A percentile compares a stretch with the other conserved stretches of the same genome.
Evolutionary conservation across 2,113 vertebrate genomes (phyloP).

Genomic region (Progne subis): DNA sequence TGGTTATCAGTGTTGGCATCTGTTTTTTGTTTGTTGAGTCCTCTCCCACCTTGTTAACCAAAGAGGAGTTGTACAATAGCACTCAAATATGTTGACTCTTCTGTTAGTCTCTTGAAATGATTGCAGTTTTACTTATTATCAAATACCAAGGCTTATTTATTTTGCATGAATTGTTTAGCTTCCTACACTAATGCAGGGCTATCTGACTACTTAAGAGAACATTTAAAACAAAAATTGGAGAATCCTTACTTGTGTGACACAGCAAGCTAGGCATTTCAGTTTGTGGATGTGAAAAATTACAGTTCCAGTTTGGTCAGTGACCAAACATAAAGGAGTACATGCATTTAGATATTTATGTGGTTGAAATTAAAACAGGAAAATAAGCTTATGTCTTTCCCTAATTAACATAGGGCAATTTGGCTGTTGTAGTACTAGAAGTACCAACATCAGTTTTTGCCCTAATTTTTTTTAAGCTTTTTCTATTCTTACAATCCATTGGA

Average conservation of each 20-base stretch:
- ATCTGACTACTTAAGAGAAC: not conserved
- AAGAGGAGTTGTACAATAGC: not conserved
- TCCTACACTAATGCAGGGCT: not conserved
- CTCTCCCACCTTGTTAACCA: not conserved
- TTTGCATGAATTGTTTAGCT: not conserved
- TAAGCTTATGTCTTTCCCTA: not conserved
- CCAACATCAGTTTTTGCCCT: not conserved
- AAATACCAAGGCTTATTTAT: not conserved
- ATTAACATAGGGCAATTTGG: not conserved
- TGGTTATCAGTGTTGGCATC: not conserved
- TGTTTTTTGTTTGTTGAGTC: not conserved
- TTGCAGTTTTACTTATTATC: not conserved
- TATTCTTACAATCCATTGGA: not conserved
- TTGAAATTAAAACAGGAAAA: not conserved
- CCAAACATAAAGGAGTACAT: not conserved
- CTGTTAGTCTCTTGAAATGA: not conserved
- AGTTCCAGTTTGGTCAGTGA: not conserved
- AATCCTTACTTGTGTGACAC: not conserved
- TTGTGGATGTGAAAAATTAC: not conserved
- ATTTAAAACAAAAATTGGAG: not conserved
- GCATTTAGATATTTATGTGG: not conserved
- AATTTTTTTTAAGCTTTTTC: not conserved
- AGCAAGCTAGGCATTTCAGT: not conserved
- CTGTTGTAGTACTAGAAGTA: not conserved
- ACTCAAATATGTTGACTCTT: not conserved